A percentile compares a stretch with the other conserved stretches of the same genome.
Conservation (phyloP, 2,797 vertebrate genomes). For the Champsocephalus esox region DNA sequence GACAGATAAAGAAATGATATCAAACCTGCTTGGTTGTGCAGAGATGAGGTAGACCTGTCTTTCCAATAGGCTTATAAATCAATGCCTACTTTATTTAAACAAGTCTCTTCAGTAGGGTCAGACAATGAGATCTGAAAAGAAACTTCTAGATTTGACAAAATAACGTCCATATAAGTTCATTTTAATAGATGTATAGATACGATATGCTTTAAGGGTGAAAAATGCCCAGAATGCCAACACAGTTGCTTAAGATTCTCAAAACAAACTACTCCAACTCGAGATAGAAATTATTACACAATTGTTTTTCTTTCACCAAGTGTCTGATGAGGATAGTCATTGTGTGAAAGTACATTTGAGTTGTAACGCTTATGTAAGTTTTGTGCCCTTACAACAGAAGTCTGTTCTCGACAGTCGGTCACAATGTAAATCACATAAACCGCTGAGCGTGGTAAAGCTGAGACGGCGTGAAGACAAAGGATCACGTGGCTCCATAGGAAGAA, state of each 20-base stretch:
- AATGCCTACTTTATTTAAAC: not conserved
- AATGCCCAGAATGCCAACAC: not conserved
- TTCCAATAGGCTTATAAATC: not conserved
- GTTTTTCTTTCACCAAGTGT: not conserved
- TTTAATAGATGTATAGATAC: too few relatives aligned
- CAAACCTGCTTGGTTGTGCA: not conserved
- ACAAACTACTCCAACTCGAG: not conserved
- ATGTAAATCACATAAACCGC: not conserved
- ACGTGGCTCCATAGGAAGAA: conserved; percentile 20
- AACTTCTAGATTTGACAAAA: not conserved
- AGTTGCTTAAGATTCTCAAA: not conserved
- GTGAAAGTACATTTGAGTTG: not conserved
- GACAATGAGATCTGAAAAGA: not conserved
- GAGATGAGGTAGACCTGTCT: not conserved
- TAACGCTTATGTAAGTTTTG: not conserved
- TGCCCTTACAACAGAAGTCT: not conserved
- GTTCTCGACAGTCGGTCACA: conserved; percentile 1
- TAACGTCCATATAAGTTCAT: too few relatives aligned
- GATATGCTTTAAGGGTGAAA: not conserved
- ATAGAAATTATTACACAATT: not conserved
- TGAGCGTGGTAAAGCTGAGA: conserved; percentile 21
- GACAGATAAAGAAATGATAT: not conserved
- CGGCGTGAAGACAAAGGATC: conserved; percentile 4
- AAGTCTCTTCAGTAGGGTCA: not conserved
- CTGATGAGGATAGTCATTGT: not conserved